Percentiles rank a stretch among this genome's conserved stretches.
Evolutionary conservation across 2,797 vertebrate species (phyloP).

Genomic region (Neosalanx taihuensis): DNA sequence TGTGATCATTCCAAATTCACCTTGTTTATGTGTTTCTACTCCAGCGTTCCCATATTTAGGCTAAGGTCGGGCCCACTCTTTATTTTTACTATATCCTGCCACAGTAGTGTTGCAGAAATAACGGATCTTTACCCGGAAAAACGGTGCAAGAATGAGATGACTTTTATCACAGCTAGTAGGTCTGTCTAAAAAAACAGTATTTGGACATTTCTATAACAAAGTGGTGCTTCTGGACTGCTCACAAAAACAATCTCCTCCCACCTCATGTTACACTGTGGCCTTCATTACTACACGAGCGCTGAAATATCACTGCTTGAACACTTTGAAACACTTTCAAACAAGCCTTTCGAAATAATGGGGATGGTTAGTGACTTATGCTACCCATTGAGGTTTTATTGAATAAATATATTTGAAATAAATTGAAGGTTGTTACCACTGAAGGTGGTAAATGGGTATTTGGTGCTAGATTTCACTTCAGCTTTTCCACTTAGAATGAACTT

Average conservation of each 20-base stretch:
- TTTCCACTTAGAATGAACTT: conserved; percentile 57
- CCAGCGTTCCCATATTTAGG: conserved; percentile 57
- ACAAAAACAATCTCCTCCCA: not conserved
- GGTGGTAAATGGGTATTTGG: conserved; percentile 62
- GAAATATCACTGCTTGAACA: conserved; percentile 50
- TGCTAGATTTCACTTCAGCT: conserved; percentile 55
- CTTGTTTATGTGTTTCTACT: conserved; percentile 63
- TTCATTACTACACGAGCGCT: not conserved
- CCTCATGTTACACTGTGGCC: no score
- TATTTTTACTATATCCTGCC: conserved; percentile 57
- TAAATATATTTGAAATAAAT: conserved; percentile 52
- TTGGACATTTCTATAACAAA: no score
- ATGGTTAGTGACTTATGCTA: conserved; percentile 33
- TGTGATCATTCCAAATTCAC: conserved; percentile 45
- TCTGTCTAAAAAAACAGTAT: not conserved
- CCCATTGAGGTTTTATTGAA: conserved; percentile 34
- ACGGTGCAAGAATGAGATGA: not conserved
- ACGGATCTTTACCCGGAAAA: conserved; percentile 10
- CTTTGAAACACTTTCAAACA: conserved; percentile 29
- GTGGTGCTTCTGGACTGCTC: not conserved
- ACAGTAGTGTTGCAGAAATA: conserved; percentile 25
- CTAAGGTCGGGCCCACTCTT: conserved; percentile 60
- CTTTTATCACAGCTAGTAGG: not conserved
- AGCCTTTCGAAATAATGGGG: not conserved
- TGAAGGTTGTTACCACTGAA: conserved; percentile 48